Base-by-base conservation (phyloP, 1,140 invertebrate genomes). In the Centruroides sculpturatus region DNA sequence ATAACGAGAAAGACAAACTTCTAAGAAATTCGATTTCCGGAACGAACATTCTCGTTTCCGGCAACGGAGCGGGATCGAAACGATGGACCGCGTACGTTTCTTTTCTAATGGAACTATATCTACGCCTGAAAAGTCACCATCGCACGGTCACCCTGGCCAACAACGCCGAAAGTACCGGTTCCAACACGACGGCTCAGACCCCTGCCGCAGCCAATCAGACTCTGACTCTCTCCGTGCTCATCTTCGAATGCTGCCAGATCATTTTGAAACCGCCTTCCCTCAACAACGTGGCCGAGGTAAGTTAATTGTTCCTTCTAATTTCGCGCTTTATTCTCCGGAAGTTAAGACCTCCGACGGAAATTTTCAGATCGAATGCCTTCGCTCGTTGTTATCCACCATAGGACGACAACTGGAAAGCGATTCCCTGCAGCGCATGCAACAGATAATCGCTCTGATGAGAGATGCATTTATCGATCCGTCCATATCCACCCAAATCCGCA, bases 321-420 rank as follows among this genome's bases (percentile, higher is more conserved):
- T 41, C 41, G 23, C 23, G 23, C 23, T 23, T 23, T 23, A 23
- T 23, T 23, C 23, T 23, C 23, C 23, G 23, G 23, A 23, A 23
- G 2, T 23, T 23, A 23, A 23, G 23, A 23, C 23, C 23, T 23
- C 23, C 23, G 23, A 23, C 23, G 23, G 23, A 23, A 23, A 41
- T 76, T 71, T 36, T 66, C 67, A 90, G 86, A 85, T 87, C 67
- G 88, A 91, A 71, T 86, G 85, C 70, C 75, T 93, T 41, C 92
- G 92, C 74, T 86, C 86, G 71, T 85, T 91, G 55, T 74, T 93
- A 64, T 89, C 86, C 11, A 86, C 85, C 63, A 84, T 91, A 69
- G 89, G 89, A 0, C 82, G 85, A 59, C 88, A 92, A 70, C 76
- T 93, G 68, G 87, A 92, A 71, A 74, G 76, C n/a, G 86, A 89